Conservation (phyloP, 2,113 vertebrate species). For the Misgurnus anguillicaudatus region DNA sequence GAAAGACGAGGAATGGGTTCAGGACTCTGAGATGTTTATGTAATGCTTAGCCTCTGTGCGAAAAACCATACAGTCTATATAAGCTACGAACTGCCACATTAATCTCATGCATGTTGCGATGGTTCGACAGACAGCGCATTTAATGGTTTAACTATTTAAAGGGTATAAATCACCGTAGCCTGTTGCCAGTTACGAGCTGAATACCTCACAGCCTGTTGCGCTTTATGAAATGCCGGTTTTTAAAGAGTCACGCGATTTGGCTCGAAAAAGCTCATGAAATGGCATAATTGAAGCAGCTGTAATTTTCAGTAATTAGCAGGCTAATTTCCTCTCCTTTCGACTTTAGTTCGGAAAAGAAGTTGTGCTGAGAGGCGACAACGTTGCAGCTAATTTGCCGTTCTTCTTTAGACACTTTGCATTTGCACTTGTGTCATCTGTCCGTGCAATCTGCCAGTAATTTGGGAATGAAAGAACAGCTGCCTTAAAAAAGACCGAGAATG, state of each 20-base stretch:
- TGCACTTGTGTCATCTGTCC: constrained; percentile 59
- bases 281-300: constrained; percentile 56
- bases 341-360: constrained; percentile 54
- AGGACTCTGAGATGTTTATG: constrained; percentile 65
- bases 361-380: constrained; percentile 47
- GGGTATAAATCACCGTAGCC: constrained; percentile 13
- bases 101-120: constrained; percentile 46
- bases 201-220: constrained; percentile 27
- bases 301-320: constrained; percentile 56
- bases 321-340: constrained; percentile 55
- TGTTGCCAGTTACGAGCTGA: constrained; percentile 33
- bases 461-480: constrained; percentile 62
- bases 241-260: constrained; percentile 35
- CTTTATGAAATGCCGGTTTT: constrained; percentile 38
- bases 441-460: constrained; percentile 61
- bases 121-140: constrained; percentile 33
- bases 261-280: constrained; percentile 40
- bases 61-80: constrained; percentile 67
- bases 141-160: constrained; percentile 40
- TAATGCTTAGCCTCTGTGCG: constrained; percentile 65
- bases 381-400: constrained; percentile 53
- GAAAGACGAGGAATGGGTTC: constrained; percentile 65
- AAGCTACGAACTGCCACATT: constrained; percentile 68
- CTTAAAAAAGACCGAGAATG: constrained; percentile 54
- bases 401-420: constrained; percentile 54